These are phyloP conservation scores for Tyrannus savana DNA, from an alignment of 2,113 vertebrate species.

Conservation along the genomic window DNA sequence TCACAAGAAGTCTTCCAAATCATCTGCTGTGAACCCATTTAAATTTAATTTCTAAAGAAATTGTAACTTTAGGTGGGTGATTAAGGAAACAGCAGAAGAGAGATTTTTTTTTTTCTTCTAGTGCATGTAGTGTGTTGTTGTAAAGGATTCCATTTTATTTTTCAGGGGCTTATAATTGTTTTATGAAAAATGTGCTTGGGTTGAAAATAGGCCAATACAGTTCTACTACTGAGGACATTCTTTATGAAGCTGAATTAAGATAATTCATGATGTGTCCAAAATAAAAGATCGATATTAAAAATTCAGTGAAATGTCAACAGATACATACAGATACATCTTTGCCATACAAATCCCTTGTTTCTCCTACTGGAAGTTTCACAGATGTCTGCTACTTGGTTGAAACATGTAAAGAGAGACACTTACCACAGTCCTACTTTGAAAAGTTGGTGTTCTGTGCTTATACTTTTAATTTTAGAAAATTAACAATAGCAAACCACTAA, in stretches of 20 bases:
- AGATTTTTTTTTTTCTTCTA: neutral
- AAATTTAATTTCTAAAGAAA: conserved; percentile 13
- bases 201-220: neutral
- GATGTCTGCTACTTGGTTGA: neutral
- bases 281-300: neutral
- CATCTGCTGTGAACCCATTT: neutral
- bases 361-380: neutral
- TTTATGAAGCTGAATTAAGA: neutral
- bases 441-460: neutral
- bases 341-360: neutral
- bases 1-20: neutral
- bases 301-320: neutral
- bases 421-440: neutral
- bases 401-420: neutral
- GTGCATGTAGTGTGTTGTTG: neutral
- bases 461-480: neutral
- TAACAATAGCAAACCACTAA: neutral
- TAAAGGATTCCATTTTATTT: neutral
- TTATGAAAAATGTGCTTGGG: neutral
- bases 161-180: neutral
- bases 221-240: neutral
- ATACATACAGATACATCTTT: neutral
- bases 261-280: neutral
- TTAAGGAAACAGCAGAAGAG: neutral
- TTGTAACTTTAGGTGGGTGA: neutral